Evolutionary conservation across 1,140 invertebrate species (phyloP).

Genomic region (Aphelinus atriplicis): DNA sequence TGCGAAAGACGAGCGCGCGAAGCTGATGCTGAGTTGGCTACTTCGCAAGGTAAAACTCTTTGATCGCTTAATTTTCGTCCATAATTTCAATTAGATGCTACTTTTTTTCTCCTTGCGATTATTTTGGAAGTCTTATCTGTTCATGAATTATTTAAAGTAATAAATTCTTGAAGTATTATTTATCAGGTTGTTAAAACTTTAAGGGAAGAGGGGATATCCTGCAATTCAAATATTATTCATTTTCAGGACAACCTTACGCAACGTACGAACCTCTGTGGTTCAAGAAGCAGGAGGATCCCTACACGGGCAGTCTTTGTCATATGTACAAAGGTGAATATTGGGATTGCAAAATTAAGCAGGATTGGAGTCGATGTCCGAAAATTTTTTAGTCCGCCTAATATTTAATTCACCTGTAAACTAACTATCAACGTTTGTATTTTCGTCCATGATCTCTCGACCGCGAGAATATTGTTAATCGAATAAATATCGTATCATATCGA

Average conservation of each 20-base stretch:
- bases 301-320: conserved; percentile 85
- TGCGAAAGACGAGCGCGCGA: conserved; percentile 78
- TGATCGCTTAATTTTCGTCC: too few relatives aligned
- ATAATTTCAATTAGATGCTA: too few relatives aligned
- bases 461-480: conserved; percentile 12
- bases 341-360: conserved; percentile 86
- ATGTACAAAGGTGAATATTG: conserved; percentile 92
- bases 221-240: not conserved
- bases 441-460: not conserved
- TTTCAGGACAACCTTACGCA: conserved; percentile 76
- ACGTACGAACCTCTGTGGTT: conserved; percentile 94
- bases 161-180: conserved; percentile 6
- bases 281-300: conserved; percentile 80
- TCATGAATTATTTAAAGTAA: not conserved
- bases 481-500: conserved; percentile 6
- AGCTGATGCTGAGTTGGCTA: conserved; percentile 81
- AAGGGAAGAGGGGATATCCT: not conserved
- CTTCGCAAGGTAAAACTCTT: conserved; percentile 70
- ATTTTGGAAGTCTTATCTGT: not conserved
- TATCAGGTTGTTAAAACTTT: not conserved
- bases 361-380: conserved; percentile 93
- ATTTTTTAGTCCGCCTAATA: conserved; percentile 78
- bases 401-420: conserved; percentile 31
- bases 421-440: conserved; percentile 21
- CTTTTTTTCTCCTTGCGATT: conserved; percentile 7